Conservation (phyloP, 2,113 vertebrate species). For the Anthoscopus minutus region DNA sequence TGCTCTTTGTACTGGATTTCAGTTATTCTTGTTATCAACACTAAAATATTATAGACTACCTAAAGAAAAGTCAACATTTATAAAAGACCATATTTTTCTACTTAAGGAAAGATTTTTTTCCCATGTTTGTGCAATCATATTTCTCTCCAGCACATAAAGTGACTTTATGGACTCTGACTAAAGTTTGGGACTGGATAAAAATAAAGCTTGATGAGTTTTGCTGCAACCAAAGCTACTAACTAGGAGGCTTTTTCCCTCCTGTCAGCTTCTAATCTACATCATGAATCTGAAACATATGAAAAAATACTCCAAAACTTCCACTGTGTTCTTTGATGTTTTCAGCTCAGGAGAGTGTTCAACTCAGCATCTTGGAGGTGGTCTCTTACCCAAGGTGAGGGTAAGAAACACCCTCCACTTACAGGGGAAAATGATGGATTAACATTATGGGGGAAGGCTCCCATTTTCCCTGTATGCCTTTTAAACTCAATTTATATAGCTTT, state of each 20-base stretch:
- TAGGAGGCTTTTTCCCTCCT: neutral
- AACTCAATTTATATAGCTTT: slow-evolving; percentile 7
- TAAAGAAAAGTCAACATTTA: slow-evolving; percentile 34
- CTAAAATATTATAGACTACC: slow-evolving; percentile 19
- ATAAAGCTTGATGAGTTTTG: slow-evolving; percentile 6
- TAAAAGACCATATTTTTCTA: neutral
- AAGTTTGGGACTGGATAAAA: neutral
- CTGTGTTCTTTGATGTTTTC: slow-evolving; percentile 13
- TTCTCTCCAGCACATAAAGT: slow-evolving; percentile 4
- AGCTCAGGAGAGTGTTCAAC: neutral
- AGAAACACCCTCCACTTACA: neutral
- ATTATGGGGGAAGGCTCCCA: neutral
- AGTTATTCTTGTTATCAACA: slow-evolving; percentile 1
- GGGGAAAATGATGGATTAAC: neutral
- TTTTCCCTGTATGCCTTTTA: neutral
- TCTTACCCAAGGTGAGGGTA: neutral
- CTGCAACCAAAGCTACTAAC: neutral
- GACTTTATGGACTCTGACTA: slow-evolving; percentile 2
- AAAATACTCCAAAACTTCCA: slow-evolving; percentile 2
- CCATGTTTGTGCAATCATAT: neutral
- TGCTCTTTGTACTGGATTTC: neutral
- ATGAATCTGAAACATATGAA: slow-evolving; percentile 55
- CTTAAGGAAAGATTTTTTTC: neutral
- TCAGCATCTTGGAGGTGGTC: neutral
- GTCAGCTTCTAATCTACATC: neutral